Evolutionary conservation across 2,888 invertebrate species (phyloP).

Genomic region (Argyresthia albistria): DNA sequence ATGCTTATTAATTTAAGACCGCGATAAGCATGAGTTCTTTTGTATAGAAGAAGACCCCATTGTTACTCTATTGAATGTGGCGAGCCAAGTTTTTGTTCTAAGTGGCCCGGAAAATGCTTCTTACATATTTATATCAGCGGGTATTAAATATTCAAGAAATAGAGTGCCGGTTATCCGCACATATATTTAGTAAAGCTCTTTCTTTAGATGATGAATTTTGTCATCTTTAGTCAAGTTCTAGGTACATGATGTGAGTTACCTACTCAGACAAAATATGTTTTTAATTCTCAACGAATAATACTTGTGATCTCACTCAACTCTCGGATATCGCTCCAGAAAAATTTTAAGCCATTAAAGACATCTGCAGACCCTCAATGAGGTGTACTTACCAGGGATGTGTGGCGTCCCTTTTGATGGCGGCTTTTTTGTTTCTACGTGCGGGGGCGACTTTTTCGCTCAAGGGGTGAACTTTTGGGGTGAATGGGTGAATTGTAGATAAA

Average conservation of each 20-base stretch:
- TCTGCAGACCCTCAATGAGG: slow-evolving; percentile 68
- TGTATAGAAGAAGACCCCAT: slow-evolving; percentile 61
- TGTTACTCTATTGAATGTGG: slow-evolving; percentile 51
- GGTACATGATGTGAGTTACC: no score
- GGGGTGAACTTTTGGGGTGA: slow-evolving; percentile 64
- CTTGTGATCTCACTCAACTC: no score
- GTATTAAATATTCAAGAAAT: no score
- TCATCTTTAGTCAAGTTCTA: no score
- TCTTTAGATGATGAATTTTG: no score
- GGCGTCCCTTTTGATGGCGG: slow-evolving; percentile 63
- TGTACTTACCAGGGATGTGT: slow-evolving; percentile 62
- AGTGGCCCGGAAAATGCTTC: neutral
- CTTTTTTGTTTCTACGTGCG: slow-evolving; percentile 60
- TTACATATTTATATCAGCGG: no score
- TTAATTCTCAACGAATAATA: no score
- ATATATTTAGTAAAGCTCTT: no score
- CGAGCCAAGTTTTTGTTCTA: slow-evolving; percentile 15
- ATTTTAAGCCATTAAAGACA: slow-evolving; percentile 72
- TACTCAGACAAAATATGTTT: no score
- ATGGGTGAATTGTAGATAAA: slow-evolving; percentile 23
- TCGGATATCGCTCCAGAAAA: slow-evolving; percentile 51
- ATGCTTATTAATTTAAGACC: slow-evolving; percentile 72
- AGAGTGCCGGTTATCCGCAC: no score
- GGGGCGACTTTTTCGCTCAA: slow-evolving; percentile 70
- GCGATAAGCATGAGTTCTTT: slow-evolving; percentile 70